These are phyloP conservation scores for Etheostoma nigrum DNA, from an alignment of 2,797 vertebrate species.

Conservation along the genomic window DNA sequence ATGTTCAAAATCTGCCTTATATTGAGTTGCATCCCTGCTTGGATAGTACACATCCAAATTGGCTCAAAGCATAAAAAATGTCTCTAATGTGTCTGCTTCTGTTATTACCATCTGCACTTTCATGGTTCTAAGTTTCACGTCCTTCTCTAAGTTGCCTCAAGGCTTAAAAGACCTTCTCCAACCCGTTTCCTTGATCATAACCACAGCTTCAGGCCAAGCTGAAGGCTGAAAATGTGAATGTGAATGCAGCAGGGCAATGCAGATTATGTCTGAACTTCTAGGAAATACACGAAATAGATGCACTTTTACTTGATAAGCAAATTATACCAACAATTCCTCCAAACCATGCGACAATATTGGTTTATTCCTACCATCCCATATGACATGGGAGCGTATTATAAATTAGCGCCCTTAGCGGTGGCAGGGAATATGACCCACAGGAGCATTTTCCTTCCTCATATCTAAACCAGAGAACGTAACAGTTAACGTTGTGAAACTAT, in stretches of 20 bases:
- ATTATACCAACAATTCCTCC: neutral
- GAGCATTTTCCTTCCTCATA: too few relatives aligned
- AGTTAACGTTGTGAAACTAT: too few relatives aligned
- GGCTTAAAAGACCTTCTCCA: conserved; percentile 34
- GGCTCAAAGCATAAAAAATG: conserved; percentile 7
- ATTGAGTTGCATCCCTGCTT: conserved; percentile 2
- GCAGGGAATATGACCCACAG: too few relatives aligned
- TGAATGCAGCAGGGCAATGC: neutral
- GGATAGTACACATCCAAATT: conserved; percentile 10
- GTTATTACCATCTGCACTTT: conserved; percentile 24
- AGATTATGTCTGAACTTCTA: conserved; percentile 17
- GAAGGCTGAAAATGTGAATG: neutral
- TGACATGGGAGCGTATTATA: too few relatives aligned
- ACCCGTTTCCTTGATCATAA: conserved; percentile 33
- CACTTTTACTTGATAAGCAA: conserved; percentile 6
- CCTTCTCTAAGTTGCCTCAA: conserved; percentile 19
- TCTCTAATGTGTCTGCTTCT: conserved; percentile 12
- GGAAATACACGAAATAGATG: neutral
- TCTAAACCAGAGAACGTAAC: too few relatives aligned
- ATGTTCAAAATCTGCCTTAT: conserved; percentile 6
- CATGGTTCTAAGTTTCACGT: conserved; percentile 26
- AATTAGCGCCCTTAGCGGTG: too few relatives aligned
- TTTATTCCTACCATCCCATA: too few relatives aligned
- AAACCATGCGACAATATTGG: too few relatives aligned
- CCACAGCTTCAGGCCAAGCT: conserved; percentile 5